Percentiles rank a stretch among this genome's conserved stretches.
Conservation (phyloP, 1,140 invertebrate genomes). For the Drosophila aff. region DNA sequence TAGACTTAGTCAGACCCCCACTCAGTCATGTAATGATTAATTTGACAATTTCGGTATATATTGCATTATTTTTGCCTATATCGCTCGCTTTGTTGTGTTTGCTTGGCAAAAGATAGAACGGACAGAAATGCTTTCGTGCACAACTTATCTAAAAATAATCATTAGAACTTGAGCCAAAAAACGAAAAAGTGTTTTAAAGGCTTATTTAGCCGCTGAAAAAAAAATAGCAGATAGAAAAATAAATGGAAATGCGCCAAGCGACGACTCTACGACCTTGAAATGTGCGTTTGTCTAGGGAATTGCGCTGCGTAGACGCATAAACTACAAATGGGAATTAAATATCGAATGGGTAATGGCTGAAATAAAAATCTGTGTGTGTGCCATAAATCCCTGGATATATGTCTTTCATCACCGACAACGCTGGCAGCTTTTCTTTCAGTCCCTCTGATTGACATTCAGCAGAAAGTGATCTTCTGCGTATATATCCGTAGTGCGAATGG, state of each 20-base stretch:
- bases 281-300: conserved; percentile 30
- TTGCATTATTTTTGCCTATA: conserved; percentile 30
- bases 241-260: conserved; percentile 56
- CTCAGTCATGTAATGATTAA: conserved; percentile 65
- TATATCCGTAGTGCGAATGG: conserved; percentile 10
- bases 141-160: conserved; percentile 74
- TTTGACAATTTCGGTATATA: conserved; percentile 46
- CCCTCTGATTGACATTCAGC: conserved; percentile 64
- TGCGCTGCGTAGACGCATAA: neutral
- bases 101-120: conserved; percentile 21
- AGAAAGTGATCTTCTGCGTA: conserved; percentile 45
- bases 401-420: conserved; percentile 56
- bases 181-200: conserved; percentile 50
- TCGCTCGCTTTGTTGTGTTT: conserved; percentile 27
- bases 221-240: conserved; percentile 27
- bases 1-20: conserved; percentile 1
- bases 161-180: conserved; percentile 77
- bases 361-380: conserved; percentile 32
- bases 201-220: conserved; percentile 31
- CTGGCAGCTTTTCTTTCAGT: conserved; percentile 16
- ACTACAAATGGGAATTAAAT: conserved; percentile 14
- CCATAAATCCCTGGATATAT: conserved; percentile 33
- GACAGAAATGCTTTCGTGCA: conserved; percentile 38
- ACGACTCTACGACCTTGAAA: conserved; percentile 64
- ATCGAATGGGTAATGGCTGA: conserved; percentile 7